Evolutionary conservation across 2,113 vertebrate genomes (phyloP).

Genomic region (Noctilio leporinus): DNA sequence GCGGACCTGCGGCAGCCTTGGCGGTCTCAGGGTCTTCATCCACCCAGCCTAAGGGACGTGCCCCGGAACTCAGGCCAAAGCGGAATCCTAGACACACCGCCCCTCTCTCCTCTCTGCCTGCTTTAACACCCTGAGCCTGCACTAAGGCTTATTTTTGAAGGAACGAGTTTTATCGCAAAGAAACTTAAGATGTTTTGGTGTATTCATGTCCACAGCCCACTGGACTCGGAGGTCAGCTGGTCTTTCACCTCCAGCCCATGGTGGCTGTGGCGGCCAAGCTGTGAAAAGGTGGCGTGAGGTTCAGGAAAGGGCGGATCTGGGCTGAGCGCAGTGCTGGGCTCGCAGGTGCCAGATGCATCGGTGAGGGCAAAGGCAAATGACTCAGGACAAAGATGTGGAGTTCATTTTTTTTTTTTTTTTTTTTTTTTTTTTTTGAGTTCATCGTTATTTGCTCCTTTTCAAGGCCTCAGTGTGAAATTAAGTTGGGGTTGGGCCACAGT

Average conservation of each 20-base stretch:
- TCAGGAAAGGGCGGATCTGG: background rate
- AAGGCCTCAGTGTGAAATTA: background rate
- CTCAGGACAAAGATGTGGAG: background rate
- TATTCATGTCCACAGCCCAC: background rate
- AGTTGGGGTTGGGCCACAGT: background rate
- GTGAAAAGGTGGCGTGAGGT: background rate
- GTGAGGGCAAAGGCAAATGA: background rate
- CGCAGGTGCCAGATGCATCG: background rate
- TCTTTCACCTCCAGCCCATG: background rate
- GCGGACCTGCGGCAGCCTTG: background rate
- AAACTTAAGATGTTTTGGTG: background rate
- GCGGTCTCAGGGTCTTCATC: accelerated
- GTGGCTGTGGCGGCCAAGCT: background rate
- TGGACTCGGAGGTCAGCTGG: background rate
- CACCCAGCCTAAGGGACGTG: background rate
- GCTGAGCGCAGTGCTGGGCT: background rate
- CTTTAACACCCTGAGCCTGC: background rate
- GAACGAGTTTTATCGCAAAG: background rate
- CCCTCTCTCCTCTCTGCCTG: background rate
- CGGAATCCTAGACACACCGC: background rate
- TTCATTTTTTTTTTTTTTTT: too few relatives aligned
- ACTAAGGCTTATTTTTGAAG: background rate
- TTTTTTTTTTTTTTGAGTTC: too few relatives aligned
- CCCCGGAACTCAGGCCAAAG: background rate
- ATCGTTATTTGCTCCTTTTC: background rate